phyloP scores from a whole-genome alignment of 2,797 vertebrate species.

The Sebastes variabilis region DNA sequence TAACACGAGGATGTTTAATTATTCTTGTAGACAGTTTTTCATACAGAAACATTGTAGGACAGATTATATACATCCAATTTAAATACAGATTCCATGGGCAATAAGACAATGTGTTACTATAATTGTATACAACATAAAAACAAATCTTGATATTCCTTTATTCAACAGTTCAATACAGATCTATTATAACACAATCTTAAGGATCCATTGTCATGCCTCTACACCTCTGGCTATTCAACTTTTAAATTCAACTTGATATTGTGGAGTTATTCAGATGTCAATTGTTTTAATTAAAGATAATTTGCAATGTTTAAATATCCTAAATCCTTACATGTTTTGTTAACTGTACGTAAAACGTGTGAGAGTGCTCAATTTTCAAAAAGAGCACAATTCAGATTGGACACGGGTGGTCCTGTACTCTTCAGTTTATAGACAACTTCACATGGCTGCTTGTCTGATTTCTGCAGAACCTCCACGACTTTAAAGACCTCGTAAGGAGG shows the following conservation, averaged over 20 bases:
- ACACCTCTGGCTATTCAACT: no score
- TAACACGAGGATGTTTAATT: not conserved
- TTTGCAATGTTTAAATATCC: not conserved
- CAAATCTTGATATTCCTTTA: not conserved
- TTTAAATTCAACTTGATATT: not conserved
- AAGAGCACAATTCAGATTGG: not conserved
- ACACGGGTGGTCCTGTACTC: fast-evolving
- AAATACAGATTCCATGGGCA: not conserved
- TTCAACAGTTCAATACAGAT: not conserved
- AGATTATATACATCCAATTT: not conserved
- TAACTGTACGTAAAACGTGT: not conserved
- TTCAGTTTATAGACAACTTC: not conserved
- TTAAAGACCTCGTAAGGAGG: not conserved
- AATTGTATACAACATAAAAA: not conserved
- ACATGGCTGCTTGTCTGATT: not conserved
- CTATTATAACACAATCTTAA: not conserved
- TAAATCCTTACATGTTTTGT: not conserved
- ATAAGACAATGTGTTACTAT: not conserved
- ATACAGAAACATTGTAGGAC: not conserved
- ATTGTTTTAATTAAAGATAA: not conserved
- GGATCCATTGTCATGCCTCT: not conserved
- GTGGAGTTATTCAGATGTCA: not conserved
- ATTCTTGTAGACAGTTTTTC: not conserved
- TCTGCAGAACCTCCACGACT: not conserved
- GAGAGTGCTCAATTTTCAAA: fast-evolving